Conservation (phyloP, 2,113 vertebrate genomes). For the Malaclemys terrapin region DNA sequence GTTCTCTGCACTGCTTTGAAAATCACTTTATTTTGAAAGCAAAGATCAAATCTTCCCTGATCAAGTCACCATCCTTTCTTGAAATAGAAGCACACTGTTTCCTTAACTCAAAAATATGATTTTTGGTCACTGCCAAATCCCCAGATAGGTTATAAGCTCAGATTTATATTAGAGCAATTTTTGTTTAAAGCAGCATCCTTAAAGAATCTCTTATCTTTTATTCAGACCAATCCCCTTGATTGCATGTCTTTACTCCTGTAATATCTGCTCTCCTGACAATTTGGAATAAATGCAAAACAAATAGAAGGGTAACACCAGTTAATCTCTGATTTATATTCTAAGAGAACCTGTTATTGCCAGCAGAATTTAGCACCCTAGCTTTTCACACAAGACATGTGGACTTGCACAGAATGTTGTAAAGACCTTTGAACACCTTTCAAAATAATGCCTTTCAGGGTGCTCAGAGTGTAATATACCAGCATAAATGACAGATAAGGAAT, state of each 20-base stretch:
- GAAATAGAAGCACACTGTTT: not conserved
- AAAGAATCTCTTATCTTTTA: not conserved
- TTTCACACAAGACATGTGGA: not conserved
- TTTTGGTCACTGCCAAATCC: not conserved
- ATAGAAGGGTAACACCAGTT: not conserved
- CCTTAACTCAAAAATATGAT: not conserved
- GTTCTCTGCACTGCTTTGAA: not conserved
- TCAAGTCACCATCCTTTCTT: not conserved
- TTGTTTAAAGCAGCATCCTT: not conserved
- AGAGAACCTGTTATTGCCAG: not conserved
- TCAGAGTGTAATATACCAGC: not conserved
- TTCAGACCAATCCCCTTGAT: not conserved
- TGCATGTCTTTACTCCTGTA: constrained; percentile 14
- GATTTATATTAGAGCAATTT: not conserved
- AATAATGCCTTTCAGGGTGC: not conserved
- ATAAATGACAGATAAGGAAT: not conserved
- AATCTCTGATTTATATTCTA: not conserved
- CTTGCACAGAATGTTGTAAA: not conserved
- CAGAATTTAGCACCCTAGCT: not conserved
- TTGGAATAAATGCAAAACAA: constrained; percentile 3
- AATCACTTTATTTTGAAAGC: not conserved
- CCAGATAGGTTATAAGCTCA: not conserved
- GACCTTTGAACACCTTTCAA: not conserved
- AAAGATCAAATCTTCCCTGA: not conserved
- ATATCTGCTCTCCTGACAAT: constrained; percentile 16